These are phyloP conservation scores for Cryptomyrus ogoouensis DNA, from an alignment of 2,113 vertebrate species.

Conservation along the genomic window DNA sequence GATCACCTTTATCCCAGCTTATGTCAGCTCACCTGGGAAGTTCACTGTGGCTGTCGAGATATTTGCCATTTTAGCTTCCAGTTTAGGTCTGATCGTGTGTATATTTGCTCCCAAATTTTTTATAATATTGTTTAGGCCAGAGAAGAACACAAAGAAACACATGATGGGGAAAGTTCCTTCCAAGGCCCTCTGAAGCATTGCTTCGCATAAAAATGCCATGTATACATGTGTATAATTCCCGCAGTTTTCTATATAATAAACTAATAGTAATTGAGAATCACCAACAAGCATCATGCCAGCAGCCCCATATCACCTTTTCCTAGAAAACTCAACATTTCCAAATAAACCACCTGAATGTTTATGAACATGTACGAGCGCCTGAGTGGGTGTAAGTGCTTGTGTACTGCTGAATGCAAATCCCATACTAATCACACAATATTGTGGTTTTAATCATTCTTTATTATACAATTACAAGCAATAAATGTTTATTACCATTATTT, in stretches of 20 bases:
- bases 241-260: background rate
- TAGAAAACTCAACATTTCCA: background rate
- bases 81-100: slow-evolving; percentile 43
- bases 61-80: slow-evolving; percentile 52
- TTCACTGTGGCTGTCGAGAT: slow-evolving; percentile 58
- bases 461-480: background rate
- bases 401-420: background rate
- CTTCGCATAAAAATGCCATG: background rate
- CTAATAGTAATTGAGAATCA: background rate
- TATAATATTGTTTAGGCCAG: slow-evolving; percentile 42
- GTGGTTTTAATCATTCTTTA: background rate
- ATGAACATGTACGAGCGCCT: background rate
- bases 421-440: background rate
- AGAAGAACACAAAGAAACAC: slow-evolving; percentile 45
- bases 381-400: background rate
- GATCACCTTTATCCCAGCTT: slow-evolving; percentile 45
- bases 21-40: slow-evolving; percentile 59
- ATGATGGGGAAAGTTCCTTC: slow-evolving; percentile 37
- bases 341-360: background rate
- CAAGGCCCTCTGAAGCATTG: background rate
- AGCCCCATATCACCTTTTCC: too few relatives aligned
- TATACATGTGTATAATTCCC: too few relatives aligned
- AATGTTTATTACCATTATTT: background rate
- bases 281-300: background rate
- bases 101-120: slow-evolving; percentile 48